Percentiles rank a stretch among this genome's conserved stretches.
phyloP scores from a whole-genome alignment of 2,888 invertebrate genomes.

The Lagria hirta region DNA sequence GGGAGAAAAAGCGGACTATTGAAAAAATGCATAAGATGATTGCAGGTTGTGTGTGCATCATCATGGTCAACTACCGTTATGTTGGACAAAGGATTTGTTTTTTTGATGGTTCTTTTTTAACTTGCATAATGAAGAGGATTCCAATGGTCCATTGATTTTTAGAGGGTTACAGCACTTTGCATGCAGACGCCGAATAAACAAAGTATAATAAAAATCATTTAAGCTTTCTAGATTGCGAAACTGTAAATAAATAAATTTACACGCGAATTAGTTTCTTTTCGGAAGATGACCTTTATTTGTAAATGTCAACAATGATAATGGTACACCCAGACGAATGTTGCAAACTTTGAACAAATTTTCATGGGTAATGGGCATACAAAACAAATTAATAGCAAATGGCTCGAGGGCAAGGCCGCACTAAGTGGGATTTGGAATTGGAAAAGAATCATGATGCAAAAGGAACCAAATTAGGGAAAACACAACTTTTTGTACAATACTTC shows the following conservation, averaged over 20 bases:
- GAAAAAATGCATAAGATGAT: conserved; percentile 12
- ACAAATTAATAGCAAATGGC: too few relatives aligned
- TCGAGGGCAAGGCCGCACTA: too few relatives aligned
- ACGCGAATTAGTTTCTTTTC: conserved; percentile 11
- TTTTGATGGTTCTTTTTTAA: conserved; percentile 14
- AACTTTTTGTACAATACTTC: too few relatives aligned
- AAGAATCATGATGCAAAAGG: too few relatives aligned
- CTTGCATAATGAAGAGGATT: conserved; percentile 24
- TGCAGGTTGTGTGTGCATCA: conserved; percentile 18
- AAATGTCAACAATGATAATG: conserved; percentile 18
- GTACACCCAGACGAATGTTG: conserved; percentile 5
- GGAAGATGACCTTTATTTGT: conserved; percentile 9
- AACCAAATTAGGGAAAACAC: too few relatives aligned
- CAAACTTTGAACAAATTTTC: conserved; percentile 8
- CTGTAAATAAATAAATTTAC: conserved; percentile 15
- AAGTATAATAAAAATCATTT: conserved; percentile 7
- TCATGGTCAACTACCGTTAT: conserved; percentile 22
- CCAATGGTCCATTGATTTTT: conserved; percentile 11
- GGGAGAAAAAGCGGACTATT: neutral
- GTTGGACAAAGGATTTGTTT: conserved; percentile 17
- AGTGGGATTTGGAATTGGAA: too few relatives aligned
- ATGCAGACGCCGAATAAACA: conserved; percentile 14
- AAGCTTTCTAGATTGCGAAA: conserved; percentile 17
- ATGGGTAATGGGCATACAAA: too few relatives aligned
- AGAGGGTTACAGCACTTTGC: conserved; percentile 6